Evolutionary conservation across 2,797 vertebrate genomes (phyloP).

Genomic region (Erithacus rubecula): DNA sequence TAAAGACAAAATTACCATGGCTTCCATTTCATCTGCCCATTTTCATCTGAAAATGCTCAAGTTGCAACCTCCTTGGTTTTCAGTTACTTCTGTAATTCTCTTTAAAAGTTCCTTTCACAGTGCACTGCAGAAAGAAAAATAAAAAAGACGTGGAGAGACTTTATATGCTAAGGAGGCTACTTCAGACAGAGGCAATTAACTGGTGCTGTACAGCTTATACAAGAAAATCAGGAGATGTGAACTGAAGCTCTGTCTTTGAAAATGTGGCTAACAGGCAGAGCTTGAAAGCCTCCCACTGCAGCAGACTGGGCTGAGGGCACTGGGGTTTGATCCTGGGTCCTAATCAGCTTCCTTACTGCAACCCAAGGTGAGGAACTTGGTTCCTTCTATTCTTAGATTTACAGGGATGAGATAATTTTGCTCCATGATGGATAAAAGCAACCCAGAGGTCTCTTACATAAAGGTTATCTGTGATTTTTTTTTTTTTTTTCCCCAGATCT

Average conservation of each 20-base stretch:
- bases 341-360: neutral
- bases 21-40: neutral
- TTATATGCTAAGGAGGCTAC: neutral
- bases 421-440: neutral
- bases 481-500: neutral
- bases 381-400: neutral
- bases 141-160: neutral
- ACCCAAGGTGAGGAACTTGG: neutral
- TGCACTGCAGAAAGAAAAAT: neutral
- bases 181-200: slow-evolving; percentile 23
- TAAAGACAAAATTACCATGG: neutral
- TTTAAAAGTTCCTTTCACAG: neutral
- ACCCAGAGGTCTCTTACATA: neutral
- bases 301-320: neutral
- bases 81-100: neutral
- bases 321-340: neutral
- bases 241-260: slow-evolving; percentile 1
- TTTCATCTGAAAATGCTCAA: neutral
- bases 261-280: neutral
- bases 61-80: neutral
- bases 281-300: neutral
- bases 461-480: neutral
- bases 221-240: neutral
- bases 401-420: neutral
- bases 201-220: neutral